phyloP scores from a whole-genome alignment of 2,888 invertebrate species.

The Andrena chrysosceles region DNA sequence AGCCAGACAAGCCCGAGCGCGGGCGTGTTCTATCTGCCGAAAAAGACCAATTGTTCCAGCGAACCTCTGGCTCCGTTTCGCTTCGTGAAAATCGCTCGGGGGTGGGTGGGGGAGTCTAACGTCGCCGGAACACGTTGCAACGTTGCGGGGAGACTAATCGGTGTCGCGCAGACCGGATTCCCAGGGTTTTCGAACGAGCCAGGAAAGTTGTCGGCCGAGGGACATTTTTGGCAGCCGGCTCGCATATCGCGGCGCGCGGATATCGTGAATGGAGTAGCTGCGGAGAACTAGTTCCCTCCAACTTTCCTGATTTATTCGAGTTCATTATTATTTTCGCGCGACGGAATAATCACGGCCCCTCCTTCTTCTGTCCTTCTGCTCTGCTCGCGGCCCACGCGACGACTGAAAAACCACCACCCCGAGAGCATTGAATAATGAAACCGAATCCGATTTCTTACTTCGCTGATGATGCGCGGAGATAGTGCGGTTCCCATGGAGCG shows the following conservation, averaged over 20 bases:
- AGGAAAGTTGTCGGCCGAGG: conserved; percentile 74
- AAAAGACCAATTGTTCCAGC: conserved; percentile 43
- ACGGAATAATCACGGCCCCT: conserved; percentile 76
- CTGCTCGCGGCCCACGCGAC: conserved; percentile 27
- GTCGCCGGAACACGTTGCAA: conserved; percentile 13
- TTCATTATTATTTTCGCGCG: conserved; percentile 84
- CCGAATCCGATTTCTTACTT: conserved; percentile 57
- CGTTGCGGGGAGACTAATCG: conserved; percentile 40
- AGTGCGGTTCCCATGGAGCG: background rate
- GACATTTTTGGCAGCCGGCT: conserved; percentile 78
- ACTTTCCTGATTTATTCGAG: conserved; percentile 84
- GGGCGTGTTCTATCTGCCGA: conserved; percentile 44
- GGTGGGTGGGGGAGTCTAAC: background rate
- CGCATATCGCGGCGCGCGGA: conserved; percentile 68
- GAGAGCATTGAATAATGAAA: conserved; percentile 71
- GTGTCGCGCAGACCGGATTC: conserved; percentile 29
- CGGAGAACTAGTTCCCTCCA: conserved; percentile 80
- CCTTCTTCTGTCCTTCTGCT: conserved; percentile 17
- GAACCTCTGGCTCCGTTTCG: background rate
- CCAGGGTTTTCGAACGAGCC: conserved; percentile 71
- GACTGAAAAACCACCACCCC: conserved; percentile 58
- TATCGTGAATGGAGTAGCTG: conserved; percentile 79
- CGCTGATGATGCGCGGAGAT: conserved; percentile 1
- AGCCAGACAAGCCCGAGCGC: conserved; percentile 15
- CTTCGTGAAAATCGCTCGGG: conserved; percentile 31